These are phyloP conservation scores for Scomber colias DNA, from an alignment of 2,113 vertebrate genomes.

Conservation along the genomic window DNA sequence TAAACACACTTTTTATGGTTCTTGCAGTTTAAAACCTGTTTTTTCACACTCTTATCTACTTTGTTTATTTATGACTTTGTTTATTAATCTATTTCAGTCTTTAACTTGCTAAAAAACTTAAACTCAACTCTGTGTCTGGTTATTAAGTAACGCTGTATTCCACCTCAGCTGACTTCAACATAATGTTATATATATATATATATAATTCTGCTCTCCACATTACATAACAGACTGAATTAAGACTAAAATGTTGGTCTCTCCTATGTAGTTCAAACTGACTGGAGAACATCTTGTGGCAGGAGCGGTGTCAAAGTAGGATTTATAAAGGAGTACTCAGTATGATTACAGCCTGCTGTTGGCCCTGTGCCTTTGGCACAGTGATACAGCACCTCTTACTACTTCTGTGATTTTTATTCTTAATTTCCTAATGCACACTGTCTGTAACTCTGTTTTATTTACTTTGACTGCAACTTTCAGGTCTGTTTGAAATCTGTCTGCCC, in stretches of 20 bases:
- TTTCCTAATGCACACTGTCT: background rate
- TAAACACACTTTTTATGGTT: no score
- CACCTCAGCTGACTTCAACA: background rate
- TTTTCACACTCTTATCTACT: no score
- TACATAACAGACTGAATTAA: no score
- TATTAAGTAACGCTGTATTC: background rate
- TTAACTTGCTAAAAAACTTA: background rate
- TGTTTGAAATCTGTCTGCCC: background rate
- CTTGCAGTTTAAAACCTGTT: no score
- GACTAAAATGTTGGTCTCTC: no score
- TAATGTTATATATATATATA: no score
- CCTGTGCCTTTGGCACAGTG: background rate
- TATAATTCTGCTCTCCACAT: no score
- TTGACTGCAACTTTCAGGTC: background rate
- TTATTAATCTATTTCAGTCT: no score
- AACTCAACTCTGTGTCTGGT: background rate
- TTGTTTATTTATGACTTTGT: no score
- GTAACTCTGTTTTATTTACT: background rate
- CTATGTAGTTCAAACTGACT: background rate
- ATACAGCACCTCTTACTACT: background rate
- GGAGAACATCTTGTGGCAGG: background rate
- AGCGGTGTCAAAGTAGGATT: background rate
- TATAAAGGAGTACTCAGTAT: background rate
- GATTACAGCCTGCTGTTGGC: background rate
- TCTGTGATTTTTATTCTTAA: constrained; percentile 2